phyloP scores from a whole-genome alignment of 2,888 invertebrate genomes.

The Vesta saturnalis region DNA sequence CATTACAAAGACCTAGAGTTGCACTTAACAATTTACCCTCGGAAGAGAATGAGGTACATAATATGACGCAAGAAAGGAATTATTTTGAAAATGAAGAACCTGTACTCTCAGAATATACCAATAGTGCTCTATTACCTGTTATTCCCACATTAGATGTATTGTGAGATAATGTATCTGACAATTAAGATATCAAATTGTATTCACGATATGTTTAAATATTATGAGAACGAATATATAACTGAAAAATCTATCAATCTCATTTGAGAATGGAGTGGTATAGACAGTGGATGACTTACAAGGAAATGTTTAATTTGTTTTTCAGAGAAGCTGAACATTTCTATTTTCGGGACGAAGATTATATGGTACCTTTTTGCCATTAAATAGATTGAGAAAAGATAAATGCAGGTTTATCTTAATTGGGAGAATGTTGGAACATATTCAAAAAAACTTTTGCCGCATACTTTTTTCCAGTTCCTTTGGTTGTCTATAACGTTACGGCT shows the following conservation, averaged over 20 bases:
- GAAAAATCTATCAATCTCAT: not conserved
- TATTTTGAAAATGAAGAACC: not conserved
- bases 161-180: too few species aligned
- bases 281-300: too few species aligned
- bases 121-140: not conserved
- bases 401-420: not conserved
- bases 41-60: too few species aligned
- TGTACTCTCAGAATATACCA: not conserved
- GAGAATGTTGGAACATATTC: not conserved
- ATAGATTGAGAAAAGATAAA: not conserved
- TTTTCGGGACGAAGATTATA: not conserved
- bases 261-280: not conserved
- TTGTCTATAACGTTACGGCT: too few species aligned
- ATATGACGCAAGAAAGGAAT: not conserved
- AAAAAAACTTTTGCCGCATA: too few species aligned
- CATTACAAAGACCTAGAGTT: not conserved
- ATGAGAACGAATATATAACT: too few species aligned
- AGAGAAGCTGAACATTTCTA: not conserved
- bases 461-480: too few species aligned
- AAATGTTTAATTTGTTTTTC: not conserved
- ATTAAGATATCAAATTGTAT: too few species aligned
- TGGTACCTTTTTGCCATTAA: not conserved
- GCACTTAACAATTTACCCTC: too few species aligned
- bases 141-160: too few species aligned
- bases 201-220: too few species aligned